Conservation (phyloP, 2,113 vertebrate genomes). For the Grallaria varia region DNA sequence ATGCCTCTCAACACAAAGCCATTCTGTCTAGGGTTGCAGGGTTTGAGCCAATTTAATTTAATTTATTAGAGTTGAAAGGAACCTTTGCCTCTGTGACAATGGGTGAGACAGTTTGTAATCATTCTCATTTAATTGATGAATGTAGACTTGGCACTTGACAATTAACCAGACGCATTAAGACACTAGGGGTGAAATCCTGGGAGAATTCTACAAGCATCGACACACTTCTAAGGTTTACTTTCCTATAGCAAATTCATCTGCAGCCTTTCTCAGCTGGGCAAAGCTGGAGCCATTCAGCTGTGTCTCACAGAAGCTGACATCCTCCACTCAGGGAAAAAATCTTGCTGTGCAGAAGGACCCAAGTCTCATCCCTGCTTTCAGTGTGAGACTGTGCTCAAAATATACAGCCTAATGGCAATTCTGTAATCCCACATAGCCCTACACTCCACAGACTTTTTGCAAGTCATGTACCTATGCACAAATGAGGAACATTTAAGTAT, state of each 20-base stretch:
- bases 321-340: neutral
- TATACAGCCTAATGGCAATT: neutral
- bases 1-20: constrained; percentile 42
- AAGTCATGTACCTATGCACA: neutral
- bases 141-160: constrained; percentile 47
- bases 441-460: neutral
- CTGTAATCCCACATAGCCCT: accelerated
- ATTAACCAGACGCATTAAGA: constrained; percentile 22
- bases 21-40: constrained; percentile 31
- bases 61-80: constrained; percentile 58
- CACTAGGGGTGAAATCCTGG: neutral
- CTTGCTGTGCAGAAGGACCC: neutral
- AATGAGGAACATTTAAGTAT: neutral
- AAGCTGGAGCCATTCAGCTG: neutral
- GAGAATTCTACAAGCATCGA: neutral
- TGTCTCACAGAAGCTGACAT: neutral
- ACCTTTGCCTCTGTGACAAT: constrained; percentile 55
- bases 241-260: neutral
- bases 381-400: neutral
- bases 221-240: neutral
- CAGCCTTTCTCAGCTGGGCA: neutral
- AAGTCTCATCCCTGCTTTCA: neutral
- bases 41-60: constrained; percentile 65
- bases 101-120: constrained; percentile 49
- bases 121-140: constrained; percentile 63